Evolutionary conservation across 1,140 invertebrate species (phyloP), one percentile per base, ranked within the genome.

Genomic region (Phocides pigmalion): DNA sequence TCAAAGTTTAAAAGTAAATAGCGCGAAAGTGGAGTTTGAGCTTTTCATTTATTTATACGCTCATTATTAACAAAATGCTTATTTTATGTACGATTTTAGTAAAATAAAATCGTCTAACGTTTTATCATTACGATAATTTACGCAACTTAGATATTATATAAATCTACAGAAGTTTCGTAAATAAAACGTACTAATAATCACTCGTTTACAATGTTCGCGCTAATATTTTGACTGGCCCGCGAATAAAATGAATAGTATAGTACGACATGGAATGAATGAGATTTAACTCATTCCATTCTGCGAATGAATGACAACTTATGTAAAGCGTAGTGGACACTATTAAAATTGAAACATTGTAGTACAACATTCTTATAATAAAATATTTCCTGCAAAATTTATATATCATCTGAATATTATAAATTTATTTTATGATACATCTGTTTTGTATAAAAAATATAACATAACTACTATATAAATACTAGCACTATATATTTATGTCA

Each of bases 171-270:
- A 53, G 32, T 53, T 37, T 53, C 50, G 32, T 53, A 20, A 63
- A 41, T 56, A 56, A 56, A 41, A 66, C 54, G 47, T 44, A 56
- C 46, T 28, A 17, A 19, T 16, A 42, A 16, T 14, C 20, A 41
- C 46, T 68, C 79, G 78, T 75, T 70, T 56, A 28, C 58, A 66
- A 63, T 72, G 77, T 77, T 75, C 75, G 76, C 80, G 80, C 71
- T 76, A 77, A 74, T 75, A 59, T 62, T 63, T 65, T 63, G 64
- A 79, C 76, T 78, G 71, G 53, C 12, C 35, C 39, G 53, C 37
- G 53, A 75, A 70, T 56, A 64, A 68, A 70, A 64, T 17, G 39
- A 58, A 17, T 15, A 15, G 12, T 28, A 11, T 14, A 25, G 14
- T 44, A 56, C 6, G 19, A 50, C 64, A 62, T 39, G 19, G 16